phyloP scores from a whole-genome alignment of 2,797 vertebrate genomes.

The Mionectes olivaceus region DNA sequence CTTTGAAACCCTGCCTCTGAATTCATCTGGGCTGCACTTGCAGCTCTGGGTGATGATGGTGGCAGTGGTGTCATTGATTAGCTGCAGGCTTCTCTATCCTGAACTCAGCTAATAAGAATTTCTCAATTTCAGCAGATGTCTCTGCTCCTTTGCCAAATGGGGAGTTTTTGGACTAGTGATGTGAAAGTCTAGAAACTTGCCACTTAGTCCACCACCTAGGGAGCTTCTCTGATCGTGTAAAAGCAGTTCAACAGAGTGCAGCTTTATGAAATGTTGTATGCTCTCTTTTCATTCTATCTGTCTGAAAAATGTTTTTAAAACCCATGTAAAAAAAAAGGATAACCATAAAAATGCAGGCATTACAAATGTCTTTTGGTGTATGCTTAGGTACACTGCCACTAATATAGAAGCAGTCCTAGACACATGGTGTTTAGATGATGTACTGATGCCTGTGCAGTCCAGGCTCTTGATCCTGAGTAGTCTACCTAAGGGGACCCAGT shows the following conservation, averaged over 20 bases:
- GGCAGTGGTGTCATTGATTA: slow-evolving; percentile 63
- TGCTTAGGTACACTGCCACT: neutral
- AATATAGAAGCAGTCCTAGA: neutral
- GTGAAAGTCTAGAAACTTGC: slow-evolving; percentile 62
- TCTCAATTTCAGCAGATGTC: slow-evolving; percentile 63
- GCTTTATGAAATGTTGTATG: neutral
- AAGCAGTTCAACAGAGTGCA: neutral
- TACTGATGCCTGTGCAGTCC: neutral
- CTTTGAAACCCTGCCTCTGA: slow-evolving; percentile 28
- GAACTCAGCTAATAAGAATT: slow-evolving; percentile 73
- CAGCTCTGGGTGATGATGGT: slow-evolving; percentile 46
- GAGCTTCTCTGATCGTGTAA: neutral
- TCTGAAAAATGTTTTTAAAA: neutral
- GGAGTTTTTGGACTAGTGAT: slow-evolving; percentile 26
- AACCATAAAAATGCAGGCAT: neutral
- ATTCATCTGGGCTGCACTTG: slow-evolving; percentile 31
- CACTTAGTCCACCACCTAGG: slow-evolving; percentile 29
- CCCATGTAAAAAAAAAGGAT: neutral
- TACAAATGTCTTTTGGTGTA: neutral
- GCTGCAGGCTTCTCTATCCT: slow-evolving; percentile 58
- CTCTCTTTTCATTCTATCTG: neutral
- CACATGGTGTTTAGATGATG: neutral
- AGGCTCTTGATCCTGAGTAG: neutral
- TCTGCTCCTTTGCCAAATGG: slow-evolving; percentile 47
- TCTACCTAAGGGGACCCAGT: neutral